Conservation (phyloP, 2,113 vertebrate species). For the Gulo gulo region DNA sequence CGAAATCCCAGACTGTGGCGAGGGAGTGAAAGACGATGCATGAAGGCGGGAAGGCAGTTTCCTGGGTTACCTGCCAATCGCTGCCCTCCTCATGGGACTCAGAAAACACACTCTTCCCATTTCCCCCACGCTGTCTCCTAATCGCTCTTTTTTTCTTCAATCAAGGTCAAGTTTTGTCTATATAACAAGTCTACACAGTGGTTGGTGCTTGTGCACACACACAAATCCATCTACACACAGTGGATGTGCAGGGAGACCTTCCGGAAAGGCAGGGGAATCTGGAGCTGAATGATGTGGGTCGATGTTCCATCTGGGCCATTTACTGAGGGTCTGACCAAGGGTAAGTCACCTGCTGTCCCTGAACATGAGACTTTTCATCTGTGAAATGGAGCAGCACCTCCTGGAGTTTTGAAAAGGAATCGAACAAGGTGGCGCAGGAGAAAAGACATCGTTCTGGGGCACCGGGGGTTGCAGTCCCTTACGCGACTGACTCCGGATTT, state of each 20-base stretch:
- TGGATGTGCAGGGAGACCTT: neutral
- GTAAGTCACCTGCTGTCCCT: neutral
- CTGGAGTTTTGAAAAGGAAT: neutral
- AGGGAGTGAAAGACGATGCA: neutral
- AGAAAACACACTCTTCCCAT: neutral
- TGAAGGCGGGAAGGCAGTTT: neutral
- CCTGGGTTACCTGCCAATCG: neutral
- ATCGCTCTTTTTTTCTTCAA: neutral
- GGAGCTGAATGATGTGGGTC: neutral
- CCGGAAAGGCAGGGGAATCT: neutral
- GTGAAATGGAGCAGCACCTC: neutral
- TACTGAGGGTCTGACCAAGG: neutral
- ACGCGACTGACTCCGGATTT: neutral
- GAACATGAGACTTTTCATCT: neutral
- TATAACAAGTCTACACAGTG: neutral
- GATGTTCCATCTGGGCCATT: neutral
- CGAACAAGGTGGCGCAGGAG: neutral
- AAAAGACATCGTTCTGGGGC: neutral
- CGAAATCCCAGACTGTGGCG: neutral
- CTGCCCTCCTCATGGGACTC: neutral
- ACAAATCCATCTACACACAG: no score
- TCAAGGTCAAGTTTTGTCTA: neutral
- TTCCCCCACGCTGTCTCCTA: accelerated
- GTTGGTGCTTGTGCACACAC: neutral
- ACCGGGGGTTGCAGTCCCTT: neutral